These are phyloP conservation scores for Anoplophora glabripennis DNA, from an alignment of 1,140 invertebrate species.

Conservation along the genomic window DNA sequence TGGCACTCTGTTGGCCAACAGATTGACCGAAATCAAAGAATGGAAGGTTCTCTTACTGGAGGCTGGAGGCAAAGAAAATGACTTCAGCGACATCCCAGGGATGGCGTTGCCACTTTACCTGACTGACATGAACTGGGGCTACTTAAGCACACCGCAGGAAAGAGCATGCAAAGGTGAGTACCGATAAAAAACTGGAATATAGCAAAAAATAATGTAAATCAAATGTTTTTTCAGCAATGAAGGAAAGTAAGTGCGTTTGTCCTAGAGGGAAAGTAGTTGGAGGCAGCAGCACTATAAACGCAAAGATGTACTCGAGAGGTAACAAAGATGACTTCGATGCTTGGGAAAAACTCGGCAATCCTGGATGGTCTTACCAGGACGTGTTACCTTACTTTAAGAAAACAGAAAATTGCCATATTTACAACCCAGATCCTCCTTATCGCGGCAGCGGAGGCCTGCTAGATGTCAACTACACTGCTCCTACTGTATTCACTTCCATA, in stretches of 20 bases:
- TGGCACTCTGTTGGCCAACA: constrained; percentile 30
- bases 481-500: background rate
- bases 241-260: constrained; percentile 55
- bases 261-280: constrained; percentile 66
- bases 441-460: constrained; percentile 19
- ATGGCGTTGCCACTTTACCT: constrained; percentile 12
- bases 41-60: constrained; percentile 33
- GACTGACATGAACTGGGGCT: constrained; percentile 62
- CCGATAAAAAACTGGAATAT: background rate
- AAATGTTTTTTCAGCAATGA: constrained; percentile 49
- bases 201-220: too few relatives aligned
- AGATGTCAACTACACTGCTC: constrained; percentile 7
- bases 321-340: constrained; percentile 60
- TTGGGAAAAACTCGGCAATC: constrained; percentile 70
- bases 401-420: constrained; percentile 39
- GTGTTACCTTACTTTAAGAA: constrained; percentile 34
- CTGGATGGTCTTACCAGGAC: constrained; percentile 35
- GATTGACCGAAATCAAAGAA: constrained; percentile 26
- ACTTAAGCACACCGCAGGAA: constrained; percentile 52
- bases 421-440: constrained; percentile 9
- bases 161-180: constrained; percentile 24
- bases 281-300: constrained; percentile 77
- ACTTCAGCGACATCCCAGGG: constrained; percentile 32
- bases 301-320: constrained; percentile 86
- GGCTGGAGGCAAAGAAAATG: constrained; percentile 39